Base-by-base conservation (phyloP, 2,888 invertebrate species). In the Drosophila nr. perissopoda region DNA sequence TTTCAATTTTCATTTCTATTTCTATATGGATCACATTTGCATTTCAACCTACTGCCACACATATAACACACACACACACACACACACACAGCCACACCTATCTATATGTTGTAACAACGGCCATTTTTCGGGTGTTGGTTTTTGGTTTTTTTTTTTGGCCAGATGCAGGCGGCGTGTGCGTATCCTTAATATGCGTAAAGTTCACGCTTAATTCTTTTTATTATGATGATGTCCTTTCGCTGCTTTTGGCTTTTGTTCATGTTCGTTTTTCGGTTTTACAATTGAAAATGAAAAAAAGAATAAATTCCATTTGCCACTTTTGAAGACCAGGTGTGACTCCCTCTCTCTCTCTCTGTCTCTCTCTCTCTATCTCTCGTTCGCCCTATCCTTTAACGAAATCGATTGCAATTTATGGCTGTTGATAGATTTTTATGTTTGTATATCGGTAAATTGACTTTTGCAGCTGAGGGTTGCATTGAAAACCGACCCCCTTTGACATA, bases 111-210 rank as follows among this genome's bases (percentile, higher is more conserved):
- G 18, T 46, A 42, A 11, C 33, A 49, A 53, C 61, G 57, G 64
- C 66, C 70, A 71, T 82, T 75, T 77, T 78, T 51, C 51, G 21
- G 65, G 42, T 68, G 66, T 64, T 66, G 70, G 74, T 68, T 72
- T 70, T 72, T 62, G 49, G 54, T 56, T 66, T 53, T 53, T 57
- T 64, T 53, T 56, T 61, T 62, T 67, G 69, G 73, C 81, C 90
- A 88, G 88, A 90, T 89, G 90, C 90, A 90, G 82, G 76, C 90
- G 82, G 83, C 86, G 76, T 79, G 82, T 89, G 89, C 82, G 88
- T 87, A 79, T 82, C 82, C 81, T 89, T 92, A 92, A 92, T 91
- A 92, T 88, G 92, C 91, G 91, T 92, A 91, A 92, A 91, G 91
- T 91, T 91, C 91, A 91, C 91, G 91, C 91, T 91, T 91, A 92